Evolutionary conservation across 92 coral and sea anemone species (phyloP).

Genomic region (Meandrina meandrites): DNA sequence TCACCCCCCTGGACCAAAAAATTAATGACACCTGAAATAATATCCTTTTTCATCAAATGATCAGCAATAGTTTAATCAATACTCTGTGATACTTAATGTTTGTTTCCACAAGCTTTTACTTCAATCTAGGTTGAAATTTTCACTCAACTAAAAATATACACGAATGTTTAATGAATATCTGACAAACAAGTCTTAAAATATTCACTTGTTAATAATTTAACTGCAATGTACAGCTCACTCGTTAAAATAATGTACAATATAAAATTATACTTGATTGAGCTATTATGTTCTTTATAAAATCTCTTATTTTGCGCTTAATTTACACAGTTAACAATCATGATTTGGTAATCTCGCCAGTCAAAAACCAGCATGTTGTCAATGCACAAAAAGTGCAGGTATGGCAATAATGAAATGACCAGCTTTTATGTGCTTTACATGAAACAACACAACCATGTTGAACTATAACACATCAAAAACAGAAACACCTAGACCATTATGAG

Average conservation of each 20-base stretch:
- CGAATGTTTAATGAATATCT: not conserved
- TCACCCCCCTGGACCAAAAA: too few relatives aligned
- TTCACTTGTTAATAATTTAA: conserved; percentile 33
- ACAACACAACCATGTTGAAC: conserved; percentile 1
- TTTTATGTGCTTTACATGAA: not conserved
- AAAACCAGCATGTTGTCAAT: not conserved
- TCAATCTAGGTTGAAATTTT: conserved; percentile 4
- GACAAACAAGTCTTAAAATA: conserved; percentile 11
- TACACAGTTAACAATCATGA: not conserved
- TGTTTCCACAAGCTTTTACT: not conserved
- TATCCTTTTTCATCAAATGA: not conserved
- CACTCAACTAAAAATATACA: conserved; percentile 36
- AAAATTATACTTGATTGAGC: conserved; percentile 33
- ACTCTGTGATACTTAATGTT: not conserved
- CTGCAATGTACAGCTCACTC: conserved; percentile 43
- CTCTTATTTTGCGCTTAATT: conserved; percentile 24
- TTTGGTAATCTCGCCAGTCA: not conserved
- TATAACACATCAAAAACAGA: not conserved
- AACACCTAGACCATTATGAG: too few relatives aligned
- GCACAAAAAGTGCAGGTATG: not conserved
- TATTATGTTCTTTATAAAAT: conserved; percentile 38
- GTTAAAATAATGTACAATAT: conserved; percentile 55
- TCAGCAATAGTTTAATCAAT: conserved; percentile 19
- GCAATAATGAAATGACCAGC: not conserved
- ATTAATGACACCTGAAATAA: too few relatives aligned